phyloP scores from a whole-genome alignment of 2,113 vertebrate species.

The Sporophila hypoxantha region DNA sequence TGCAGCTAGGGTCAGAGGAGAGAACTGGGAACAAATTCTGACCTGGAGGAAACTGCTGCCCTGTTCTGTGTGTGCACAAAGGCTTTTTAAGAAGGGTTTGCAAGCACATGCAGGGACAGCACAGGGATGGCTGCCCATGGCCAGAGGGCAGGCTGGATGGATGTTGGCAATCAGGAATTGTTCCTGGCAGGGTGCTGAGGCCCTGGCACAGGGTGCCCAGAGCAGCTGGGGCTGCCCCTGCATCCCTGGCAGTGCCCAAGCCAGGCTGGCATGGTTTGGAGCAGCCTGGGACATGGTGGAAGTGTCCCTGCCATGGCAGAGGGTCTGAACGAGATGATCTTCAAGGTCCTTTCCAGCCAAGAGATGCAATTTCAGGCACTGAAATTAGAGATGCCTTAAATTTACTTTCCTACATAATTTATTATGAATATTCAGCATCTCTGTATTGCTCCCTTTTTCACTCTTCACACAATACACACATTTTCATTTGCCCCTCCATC shows the following conservation, averaged over 20 bases:
- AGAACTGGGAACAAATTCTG: not conserved
- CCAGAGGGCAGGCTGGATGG: not conserved
- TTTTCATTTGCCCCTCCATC: not conserved
- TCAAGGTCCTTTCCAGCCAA: not conserved
- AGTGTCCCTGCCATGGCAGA: not conserved
- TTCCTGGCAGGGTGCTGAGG: fast-evolving
- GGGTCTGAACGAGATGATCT: too few relatives aligned
- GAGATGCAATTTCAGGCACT: not conserved
- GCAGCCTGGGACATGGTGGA: fast-evolving
- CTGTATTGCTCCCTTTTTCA: not conserved
- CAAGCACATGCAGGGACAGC: not conserved
- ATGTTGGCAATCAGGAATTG: not conserved
- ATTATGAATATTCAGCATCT: not conserved
- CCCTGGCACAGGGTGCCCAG: not conserved
- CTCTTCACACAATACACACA: not conserved
- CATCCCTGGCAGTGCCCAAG: not conserved
- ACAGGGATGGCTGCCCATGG: not conserved
- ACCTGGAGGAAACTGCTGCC: not conserved
- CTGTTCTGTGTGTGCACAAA: not conserved
- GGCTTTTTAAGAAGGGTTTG: not conserved
- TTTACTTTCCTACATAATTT: not conserved
- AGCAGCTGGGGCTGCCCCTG: not conserved
- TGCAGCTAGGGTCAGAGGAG: not conserved
- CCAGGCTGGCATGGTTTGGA: not conserved
- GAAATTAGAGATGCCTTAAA: not conserved